phyloP scores from a whole-genome alignment of 2,888 invertebrate species.

The Dryocosmus kuriphilus region DNA sequence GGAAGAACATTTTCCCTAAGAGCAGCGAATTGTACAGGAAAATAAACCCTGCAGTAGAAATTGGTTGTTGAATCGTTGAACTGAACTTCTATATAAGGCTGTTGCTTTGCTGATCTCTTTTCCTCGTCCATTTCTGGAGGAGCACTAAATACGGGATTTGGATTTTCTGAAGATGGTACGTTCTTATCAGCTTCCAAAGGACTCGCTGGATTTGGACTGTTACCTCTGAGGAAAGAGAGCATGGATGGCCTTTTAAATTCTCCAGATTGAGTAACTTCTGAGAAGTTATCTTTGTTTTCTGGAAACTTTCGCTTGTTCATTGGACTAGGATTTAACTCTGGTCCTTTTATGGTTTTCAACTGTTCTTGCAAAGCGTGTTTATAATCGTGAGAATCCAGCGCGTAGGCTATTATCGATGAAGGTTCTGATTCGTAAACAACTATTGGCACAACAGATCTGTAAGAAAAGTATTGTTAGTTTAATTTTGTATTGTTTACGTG shows the following conservation, averaged over 20 bases:
- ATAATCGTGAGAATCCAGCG: constrained; percentile 86
- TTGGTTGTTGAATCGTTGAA: constrained; percentile 85
- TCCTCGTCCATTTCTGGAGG: constrained; percentile 70
- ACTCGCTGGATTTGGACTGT: constrained; percentile 71
- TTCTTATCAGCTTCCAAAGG: constrained; percentile 70
- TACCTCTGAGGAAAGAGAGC: constrained; percentile 73
- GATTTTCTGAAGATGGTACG: constrained; percentile 54
- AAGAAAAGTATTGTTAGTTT: not conserved
- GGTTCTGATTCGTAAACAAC: constrained; percentile 89
- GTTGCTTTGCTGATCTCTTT: constrained; percentile 70
- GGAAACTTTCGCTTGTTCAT: constrained; percentile 77
- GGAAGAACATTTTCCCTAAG: constrained; percentile 83
- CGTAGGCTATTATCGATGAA: constrained; percentile 91
- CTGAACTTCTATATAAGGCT: constrained; percentile 80
- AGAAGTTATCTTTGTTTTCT: constrained; percentile 75
- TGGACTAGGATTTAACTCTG: constrained; percentile 79
- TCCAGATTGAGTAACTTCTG: constrained; percentile 66
- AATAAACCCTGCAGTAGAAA: constrained; percentile 93
- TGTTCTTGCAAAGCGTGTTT: constrained; percentile 81
- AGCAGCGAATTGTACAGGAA: constrained; percentile 93
- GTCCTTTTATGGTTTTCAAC: constrained; percentile 66
- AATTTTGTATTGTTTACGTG: not conserved
- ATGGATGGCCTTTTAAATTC: constrained; percentile 73
- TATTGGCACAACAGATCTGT: constrained; percentile 80
- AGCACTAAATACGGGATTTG: constrained; percentile 42